Base-by-base conservation (phyloP, 1,140 invertebrate species). In the Drosophila equinoxialis region DNA sequence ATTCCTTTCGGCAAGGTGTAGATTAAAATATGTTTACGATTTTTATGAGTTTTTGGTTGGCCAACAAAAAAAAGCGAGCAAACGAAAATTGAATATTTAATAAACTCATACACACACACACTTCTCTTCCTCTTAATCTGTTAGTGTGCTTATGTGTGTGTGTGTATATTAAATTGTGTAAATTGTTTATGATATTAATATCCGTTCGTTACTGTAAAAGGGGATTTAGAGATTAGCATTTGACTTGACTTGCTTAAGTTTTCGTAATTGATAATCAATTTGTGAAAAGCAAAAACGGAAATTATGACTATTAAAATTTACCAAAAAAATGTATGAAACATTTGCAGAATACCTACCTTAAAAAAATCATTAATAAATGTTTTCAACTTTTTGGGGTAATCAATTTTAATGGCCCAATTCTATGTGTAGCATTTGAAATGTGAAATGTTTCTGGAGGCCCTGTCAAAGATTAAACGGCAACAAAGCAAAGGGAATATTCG, bases 181-280 rank as follows among this genome's bases (percentile, higher is more conserved):
- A 77, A 77, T 77, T 77, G 71, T 69, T 69, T 42, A 65, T 77
- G 58, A 77, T 74, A 74, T 77, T 77, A 77, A 77, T 77, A 77
- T 77, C 74, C 71, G 74, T 35, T 77, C 65, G 64, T 60, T 66
- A 60, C 55, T 55, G 71, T 23, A 51, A 23, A 51, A 23, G 45
- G 45, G 45, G 45, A 51, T 51, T 51, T 51, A 51, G 45, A 51
- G 74, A 77, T 77, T 77, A 76, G 35, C 55, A 39, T 23, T 51
- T 51, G 45, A 51, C 65, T 51, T 51, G 45, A 51, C 65, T 65
- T 68, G 71, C 20, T 51, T 51, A 51, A 51, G 17, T 51, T 51
- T 51, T 33, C 33, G 66, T 66, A 74, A 70, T 70, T 77, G 66
- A 74, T 70, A 77, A 74, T 51, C 48, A 63, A 48, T 63, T 60